Evolutionary conservation across 2,113 vertebrate genomes (phyloP).

Genomic region (Phaethornis superciliosus): DNA sequence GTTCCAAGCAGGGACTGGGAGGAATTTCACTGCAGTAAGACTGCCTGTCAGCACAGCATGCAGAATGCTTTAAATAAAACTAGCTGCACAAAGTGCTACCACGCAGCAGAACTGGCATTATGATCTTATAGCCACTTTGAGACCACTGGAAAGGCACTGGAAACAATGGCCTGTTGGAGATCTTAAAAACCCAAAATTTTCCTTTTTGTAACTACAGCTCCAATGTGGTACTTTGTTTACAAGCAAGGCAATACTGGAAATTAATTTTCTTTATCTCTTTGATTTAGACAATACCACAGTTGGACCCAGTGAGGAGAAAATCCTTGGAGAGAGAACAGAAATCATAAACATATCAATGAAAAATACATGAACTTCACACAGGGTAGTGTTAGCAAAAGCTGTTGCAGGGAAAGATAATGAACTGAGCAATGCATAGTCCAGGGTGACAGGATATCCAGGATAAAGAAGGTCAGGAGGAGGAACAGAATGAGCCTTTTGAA

Average conservation of each 20-base stretch:
- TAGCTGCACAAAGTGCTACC: not conserved
- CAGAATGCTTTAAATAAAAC: not conserved
- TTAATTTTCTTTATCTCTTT: not conserved
- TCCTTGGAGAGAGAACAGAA: slow-evolving; percentile 25
- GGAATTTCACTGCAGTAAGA: not conserved
- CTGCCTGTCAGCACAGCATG: not conserved
- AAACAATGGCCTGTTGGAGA: not conserved
- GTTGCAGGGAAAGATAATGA: not conserved
- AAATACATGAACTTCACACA: slow-evolving; percentile 3
- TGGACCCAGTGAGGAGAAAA: not conserved
- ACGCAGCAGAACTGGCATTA: not conserved
- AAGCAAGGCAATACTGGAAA: not conserved
- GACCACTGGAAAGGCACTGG: not conserved
- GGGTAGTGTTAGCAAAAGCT: slow-evolving; percentile 18
- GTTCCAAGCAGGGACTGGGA: not conserved
- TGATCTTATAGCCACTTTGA: not conserved
- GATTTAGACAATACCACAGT: slow-evolving; percentile 10
- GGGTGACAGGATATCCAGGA: not conserved
- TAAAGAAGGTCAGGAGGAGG: not conserved
- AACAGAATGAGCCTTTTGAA: not conserved
- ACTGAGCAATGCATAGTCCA: not conserved
- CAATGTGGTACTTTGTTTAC: not conserved
- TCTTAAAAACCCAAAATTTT: not conserved
- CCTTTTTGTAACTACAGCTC: not conserved
- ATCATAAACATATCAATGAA: slow-evolving; percentile 15